Conservation (phyloP, 2,113 vertebrate species). For the Potamarius usumacintae region DNA sequence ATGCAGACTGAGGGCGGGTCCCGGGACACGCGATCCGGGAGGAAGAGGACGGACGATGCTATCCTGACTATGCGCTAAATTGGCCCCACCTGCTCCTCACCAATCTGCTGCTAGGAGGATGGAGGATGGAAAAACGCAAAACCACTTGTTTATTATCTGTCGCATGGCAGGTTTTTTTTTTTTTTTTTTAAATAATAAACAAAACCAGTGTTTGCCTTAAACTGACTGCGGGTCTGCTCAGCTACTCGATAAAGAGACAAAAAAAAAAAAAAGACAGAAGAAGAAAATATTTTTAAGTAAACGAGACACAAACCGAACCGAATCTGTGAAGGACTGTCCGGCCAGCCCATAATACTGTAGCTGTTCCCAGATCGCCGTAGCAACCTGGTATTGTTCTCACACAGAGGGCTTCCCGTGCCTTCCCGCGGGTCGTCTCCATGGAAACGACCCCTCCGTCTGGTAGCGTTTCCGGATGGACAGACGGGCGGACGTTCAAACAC, state of each 20-base stretch:
- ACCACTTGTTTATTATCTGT: conserved; percentile 50
- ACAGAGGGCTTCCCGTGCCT: conserved; percentile 58
- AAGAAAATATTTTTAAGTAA: conserved; percentile 61
- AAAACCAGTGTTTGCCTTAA: conserved; percentile 72
- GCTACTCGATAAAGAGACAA: conserved; percentile 74
- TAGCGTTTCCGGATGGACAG: conserved; percentile 56
- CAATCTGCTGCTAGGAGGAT: conserved; percentile 38
- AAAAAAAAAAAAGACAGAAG: conserved; percentile 7
- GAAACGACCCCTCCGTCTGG: conserved; percentile 51
- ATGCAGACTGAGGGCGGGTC: background rate
- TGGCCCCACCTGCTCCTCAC: conserved; percentile 27
- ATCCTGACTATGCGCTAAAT: background rate
- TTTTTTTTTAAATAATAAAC: conserved; percentile 60
- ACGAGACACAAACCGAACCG: conserved; percentile 58
- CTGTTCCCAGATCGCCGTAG: conserved; percentile 75
- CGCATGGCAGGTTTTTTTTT: conserved; percentile 23
- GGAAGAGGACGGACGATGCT: conserved; percentile 22
- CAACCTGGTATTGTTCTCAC: conserved; percentile 69
- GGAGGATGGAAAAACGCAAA: conserved; percentile 26
- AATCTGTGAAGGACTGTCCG: conserved; percentile 79
- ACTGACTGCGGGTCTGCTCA: conserved; percentile 73
- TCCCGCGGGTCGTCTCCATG: conserved; percentile 23
- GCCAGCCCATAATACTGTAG: conserved; percentile 74
- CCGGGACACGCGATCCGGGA: conserved; percentile 15
- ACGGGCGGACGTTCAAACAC: conserved; percentile 56